A percentile compares a stretch with the other conserved stretches of the same genome.
Evolutionary conservation across 2,113 vertebrate species (phyloP).

Genomic region (Dipodomys stephensi): DNA sequence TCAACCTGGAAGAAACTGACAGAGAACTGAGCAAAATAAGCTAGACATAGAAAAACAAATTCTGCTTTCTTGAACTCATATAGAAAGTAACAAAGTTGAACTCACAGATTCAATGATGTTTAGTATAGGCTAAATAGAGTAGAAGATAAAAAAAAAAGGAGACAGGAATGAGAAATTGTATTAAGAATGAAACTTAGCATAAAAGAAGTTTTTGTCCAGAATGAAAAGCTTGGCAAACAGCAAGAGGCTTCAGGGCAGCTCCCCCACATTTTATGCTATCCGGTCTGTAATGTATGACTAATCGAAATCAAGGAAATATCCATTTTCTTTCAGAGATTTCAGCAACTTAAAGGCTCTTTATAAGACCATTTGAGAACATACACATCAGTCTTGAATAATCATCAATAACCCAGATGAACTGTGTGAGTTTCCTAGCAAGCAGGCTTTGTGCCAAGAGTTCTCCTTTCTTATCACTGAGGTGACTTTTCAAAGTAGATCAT

Average conservation of each 20-base stretch:
- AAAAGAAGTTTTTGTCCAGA: neutral
- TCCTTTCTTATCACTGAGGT: neutral
- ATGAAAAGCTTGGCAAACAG: neutral
- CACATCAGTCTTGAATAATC: neutral
- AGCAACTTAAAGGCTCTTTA: neutral
- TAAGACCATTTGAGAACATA: neutral
- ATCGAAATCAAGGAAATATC: neutral
- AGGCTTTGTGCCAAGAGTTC: neutral
- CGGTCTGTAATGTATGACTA: neutral
- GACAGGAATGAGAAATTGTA: neutral
- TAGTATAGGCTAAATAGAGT: neutral
- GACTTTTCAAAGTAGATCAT: neutral
- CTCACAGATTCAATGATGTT: neutral
- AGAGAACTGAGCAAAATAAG: neutral
- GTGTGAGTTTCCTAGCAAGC: neutral
- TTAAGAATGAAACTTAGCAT: neutral
- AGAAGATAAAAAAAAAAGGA: neutral
- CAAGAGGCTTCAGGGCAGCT: neutral
- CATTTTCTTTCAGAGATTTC: neutral
- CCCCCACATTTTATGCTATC: neutral
- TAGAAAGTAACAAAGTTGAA: neutral
- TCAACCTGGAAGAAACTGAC: neutral
- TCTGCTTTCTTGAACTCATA: too few species aligned
- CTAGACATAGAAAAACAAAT: neutral
- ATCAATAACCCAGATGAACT: too few species aligned